These are phyloP conservation scores for Cheilinus undulatus DNA, from an alignment of 2,113 vertebrate species.

Conservation along the genomic window DNA sequence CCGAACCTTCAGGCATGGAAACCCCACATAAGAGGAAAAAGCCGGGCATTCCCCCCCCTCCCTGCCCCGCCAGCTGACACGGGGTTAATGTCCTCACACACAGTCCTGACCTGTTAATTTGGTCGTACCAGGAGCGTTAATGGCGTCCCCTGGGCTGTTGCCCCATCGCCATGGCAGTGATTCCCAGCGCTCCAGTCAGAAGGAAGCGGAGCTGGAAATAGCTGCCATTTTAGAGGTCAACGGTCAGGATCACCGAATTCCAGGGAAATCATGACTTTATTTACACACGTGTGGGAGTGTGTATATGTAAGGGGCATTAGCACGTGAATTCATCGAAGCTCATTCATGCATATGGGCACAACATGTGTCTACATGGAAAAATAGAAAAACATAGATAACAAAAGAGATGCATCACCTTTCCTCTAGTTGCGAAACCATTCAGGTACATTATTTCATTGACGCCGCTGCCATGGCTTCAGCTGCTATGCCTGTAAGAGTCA, in stretches of 20 bases:
- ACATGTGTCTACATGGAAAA: too few relatives aligned
- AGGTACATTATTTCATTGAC: neutral
- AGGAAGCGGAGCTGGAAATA: slow-evolving; percentile 59
- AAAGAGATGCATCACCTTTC: neutral
- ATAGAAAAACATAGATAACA: neutral
- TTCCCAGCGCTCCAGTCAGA: slow-evolving; percentile 18
- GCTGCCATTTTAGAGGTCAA: slow-evolving; percentile 55
- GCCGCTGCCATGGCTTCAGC: neutral
- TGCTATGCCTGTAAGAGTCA: neutral
- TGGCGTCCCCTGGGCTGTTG: slow-evolving; percentile 43
- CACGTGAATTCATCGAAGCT: slow-evolving; percentile 9
- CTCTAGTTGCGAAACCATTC: neutral
- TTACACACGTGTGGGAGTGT: slow-evolving; percentile 60
- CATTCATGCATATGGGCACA: neutral
- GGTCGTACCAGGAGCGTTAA: slow-evolving; percentile 32
- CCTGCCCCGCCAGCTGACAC: slow-evolving; percentile 23
- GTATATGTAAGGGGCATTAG: slow-evolving; percentile 8
- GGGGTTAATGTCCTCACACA: slow-evolving; percentile 49
- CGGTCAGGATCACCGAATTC: slow-evolving; percentile 52
- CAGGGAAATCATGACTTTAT: slow-evolving; percentile 66
- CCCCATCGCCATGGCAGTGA: slow-evolving; percentile 6
- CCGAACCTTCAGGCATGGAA: slow-evolving; percentile 59
- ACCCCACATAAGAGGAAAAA: slow-evolving; percentile 63
- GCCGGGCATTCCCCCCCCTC: slow-evolving; percentile 37
- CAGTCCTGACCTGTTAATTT: slow-evolving; percentile 44